Evolutionary conservation across 2,888 invertebrate genomes (phyloP), one percentile per base, ranked within the genome.

Genomic region (Atethmia centrago): DNA sequence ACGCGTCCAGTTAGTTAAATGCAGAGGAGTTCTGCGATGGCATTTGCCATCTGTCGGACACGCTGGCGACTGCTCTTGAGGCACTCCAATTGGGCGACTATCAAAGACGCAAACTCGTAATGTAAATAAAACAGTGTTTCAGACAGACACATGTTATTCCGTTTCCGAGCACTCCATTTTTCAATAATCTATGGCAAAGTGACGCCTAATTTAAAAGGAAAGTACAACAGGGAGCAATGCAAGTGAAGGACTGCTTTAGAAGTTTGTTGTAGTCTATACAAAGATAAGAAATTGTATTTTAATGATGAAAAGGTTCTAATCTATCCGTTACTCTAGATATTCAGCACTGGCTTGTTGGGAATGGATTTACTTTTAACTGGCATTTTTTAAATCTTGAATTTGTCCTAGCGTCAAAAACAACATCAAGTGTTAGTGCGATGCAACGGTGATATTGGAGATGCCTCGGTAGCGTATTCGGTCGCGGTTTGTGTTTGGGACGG

Each of bases 171-270:
- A 79, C 83, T 80, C 55, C 80, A 74, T 74, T 53, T 66, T 61
- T 83, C 0, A 55, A 45, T 67, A 51, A 53, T 70, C 71, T 53
- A n/a, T 79, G 71, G 16, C 19, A 55, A 64, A 63, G 49, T 69
- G 65, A 51, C 51, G 31, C 63, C n/a, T 70, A 42, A 28, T 63
- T 56, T 42, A 8, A 64, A 79, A 31, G 45, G 55, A 72, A 67
- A 79, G 75, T 74, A 67, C 65, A 70, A 61, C 36, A 55, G 49
- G 49, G 65, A 64, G n/a, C 47, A 40, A 62, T 55, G 25, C 63
- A 71, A 73, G 68, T 70, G 71, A 75, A 81, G 81, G 16, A 75
- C 67, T 80, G 70, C 42, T 83, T 66, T 83, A 68, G 68, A 63
- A 36, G 53, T 63, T 58, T 75, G 45, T 63, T 63, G 59, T 79